phyloP scores from a whole-genome alignment of 2,888 invertebrate species.

The Dynastes tityus region DNA sequence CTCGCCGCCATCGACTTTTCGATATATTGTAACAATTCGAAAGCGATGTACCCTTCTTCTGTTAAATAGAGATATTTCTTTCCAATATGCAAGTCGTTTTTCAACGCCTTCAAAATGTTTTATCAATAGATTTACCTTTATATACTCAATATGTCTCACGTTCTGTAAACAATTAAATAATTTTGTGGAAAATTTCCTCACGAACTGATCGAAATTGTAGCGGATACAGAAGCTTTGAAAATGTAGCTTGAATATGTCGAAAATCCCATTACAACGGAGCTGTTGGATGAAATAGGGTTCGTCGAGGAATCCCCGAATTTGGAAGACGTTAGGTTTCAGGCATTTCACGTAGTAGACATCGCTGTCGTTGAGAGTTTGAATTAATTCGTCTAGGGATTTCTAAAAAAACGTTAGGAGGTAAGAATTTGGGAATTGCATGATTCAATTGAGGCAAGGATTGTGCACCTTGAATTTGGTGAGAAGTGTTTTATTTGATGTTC shows the following conservation, averaged over 20 bases:
- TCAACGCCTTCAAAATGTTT: slow-evolving; percentile 40
- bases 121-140: not conserved
- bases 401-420: slow-evolving; percentile 10
- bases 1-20: slow-evolving; percentile 49
- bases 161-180: slow-evolving; percentile 47
- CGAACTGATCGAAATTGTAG: slow-evolving; percentile 52
- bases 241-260: slow-evolving; percentile 59
- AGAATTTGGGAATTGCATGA: not conserved
- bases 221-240: slow-evolving; percentile 58
- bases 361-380: slow-evolving; percentile 65
- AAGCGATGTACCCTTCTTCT: slow-evolving; percentile 49
- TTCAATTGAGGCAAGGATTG: not conserved
- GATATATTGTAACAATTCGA: slow-evolving; percentile 51
- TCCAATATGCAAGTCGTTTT: slow-evolving; percentile 52
- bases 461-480: slow-evolving; percentile 64
- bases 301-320: slow-evolving; percentile 57
- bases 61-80: slow-evolving; percentile 54
- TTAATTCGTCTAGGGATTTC: slow-evolving; percentile 66
- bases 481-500: slow-evolving; percentile 60
- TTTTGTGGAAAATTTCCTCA: slow-evolving; percentile 37
- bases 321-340: slow-evolving; percentile 63
- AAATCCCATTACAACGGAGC: slow-evolving; percentile 57
- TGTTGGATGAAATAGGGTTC: slow-evolving; percentile 57
- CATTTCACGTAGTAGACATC: slow-evolving; percentile 69
- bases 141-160: slow-evolving; percentile 15